These are phyloP conservation scores for Laodelphax striatellus DNA, from an alignment of 1,140 invertebrate species.

Conservation along the genomic window DNA sequence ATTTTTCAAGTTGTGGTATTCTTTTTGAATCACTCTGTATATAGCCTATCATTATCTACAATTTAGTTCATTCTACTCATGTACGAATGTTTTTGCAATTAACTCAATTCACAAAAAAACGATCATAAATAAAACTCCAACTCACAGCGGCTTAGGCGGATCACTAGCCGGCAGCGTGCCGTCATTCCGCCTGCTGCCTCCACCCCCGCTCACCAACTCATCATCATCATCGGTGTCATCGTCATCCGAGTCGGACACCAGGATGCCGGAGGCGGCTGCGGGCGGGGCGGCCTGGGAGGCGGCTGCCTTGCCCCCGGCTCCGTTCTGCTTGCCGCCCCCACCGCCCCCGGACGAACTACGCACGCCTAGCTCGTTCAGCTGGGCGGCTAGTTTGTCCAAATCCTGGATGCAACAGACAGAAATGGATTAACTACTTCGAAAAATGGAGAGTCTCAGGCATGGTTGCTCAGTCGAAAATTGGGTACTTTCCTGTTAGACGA, in stretches of 20 bases:
- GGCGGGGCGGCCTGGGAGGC: constrained; percentile 16
- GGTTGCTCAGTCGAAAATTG: no score
- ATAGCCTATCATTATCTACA: no score
- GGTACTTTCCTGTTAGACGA: no score
- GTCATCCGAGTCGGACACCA: constrained; percentile 23
- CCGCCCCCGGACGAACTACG: constrained; percentile 41
- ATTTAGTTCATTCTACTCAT: no score
- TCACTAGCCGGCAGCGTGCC: constrained; percentile 91
- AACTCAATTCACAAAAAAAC: no score
- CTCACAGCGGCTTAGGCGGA: constrained; percentile 92
- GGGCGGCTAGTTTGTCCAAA: constrained; percentile 83
- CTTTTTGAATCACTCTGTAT: no score
- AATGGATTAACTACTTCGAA: no score
- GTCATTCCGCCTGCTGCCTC: constrained; percentile 60
- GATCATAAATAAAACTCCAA: constrained; percentile 26
- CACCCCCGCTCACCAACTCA: constrained; percentile 38
- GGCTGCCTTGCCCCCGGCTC: constrained; percentile 42
- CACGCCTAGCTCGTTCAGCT: constrained; percentile 82
- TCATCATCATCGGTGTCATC: constrained; percentile 37
- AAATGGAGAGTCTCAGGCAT: no score
- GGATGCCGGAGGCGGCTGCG: constrained; percentile 19
- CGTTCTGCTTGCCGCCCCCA: constrained; percentile 11
- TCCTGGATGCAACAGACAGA: constrained; percentile 57
- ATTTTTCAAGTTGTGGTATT: no score
- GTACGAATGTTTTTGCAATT: no score